Evolutionary conservation across 2,113 vertebrate genomes (phyloP).

Genomic region (Mellivora capensis): DNA sequence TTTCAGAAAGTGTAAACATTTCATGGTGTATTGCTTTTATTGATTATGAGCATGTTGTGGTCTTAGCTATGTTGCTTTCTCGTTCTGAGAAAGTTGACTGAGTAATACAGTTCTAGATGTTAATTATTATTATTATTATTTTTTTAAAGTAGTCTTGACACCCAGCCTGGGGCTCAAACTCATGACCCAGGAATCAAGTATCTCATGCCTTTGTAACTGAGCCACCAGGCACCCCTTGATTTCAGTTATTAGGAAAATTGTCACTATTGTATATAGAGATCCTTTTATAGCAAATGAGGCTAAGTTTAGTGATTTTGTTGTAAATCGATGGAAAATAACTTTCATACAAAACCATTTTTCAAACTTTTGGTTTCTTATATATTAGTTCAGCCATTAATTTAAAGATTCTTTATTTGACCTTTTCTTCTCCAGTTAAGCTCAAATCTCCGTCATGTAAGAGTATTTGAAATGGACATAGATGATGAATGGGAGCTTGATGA

Average conservation of each 20-base stretch:
- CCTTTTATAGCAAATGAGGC: neutral
- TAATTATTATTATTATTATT: neutral
- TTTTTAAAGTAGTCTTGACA: neutral
- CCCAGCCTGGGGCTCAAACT: neutral
- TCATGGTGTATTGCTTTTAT: neutral
- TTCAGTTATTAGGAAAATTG: neutral
- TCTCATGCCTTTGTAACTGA: neutral
- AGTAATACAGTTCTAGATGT: neutral
- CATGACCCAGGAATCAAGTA: neutral
- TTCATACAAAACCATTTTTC: neutral
- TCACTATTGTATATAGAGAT: neutral
- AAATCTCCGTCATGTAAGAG: slow-evolving; percentile 94
- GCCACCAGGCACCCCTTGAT: neutral
- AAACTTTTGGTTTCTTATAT: neutral
- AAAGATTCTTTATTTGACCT: neutral
- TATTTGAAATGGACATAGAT: slow-evolving; percentile 99
- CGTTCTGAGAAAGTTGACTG: neutral
- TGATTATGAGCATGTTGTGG: neutral
- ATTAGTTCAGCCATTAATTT: neutral
- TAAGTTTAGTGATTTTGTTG: neutral
- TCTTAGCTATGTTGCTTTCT: neutral
- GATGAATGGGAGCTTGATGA: slow-evolving; percentile 92
- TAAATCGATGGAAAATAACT: neutral
- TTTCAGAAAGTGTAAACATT: neutral
- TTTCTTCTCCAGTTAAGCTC: slow-evolving; percentile 88